phyloP scores from a whole-genome alignment of 2,888 invertebrate genomes.

The Pyrgus malvae region DNA sequence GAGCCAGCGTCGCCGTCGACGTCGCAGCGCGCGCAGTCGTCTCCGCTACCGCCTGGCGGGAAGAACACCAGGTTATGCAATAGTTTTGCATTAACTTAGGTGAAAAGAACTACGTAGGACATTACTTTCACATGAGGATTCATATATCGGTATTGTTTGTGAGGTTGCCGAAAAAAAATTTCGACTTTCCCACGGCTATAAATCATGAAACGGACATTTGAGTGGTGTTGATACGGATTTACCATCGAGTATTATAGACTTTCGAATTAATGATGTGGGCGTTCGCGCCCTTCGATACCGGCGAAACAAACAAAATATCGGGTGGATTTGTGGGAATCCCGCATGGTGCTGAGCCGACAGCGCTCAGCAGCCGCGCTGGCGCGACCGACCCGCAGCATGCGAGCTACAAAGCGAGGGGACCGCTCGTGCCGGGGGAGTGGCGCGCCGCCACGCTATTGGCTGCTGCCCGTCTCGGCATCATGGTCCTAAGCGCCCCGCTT shows the following conservation, averaged over 20 bases:
- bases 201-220: constrained; percentile 70
- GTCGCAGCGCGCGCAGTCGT: constrained; percentile 33
- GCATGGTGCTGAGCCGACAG: constrained; percentile 54
- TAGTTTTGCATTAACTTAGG: background rate
- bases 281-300: constrained; percentile 66
- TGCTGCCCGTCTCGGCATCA: constrained; percentile 35
- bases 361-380: constrained; percentile 37
- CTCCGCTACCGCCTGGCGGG: background rate
- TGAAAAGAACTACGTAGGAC: background rate
- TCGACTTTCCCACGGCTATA: constrained; percentile 72
- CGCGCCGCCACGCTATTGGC: constrained; percentile 53
- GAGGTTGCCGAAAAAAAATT: background rate
- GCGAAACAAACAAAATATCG: constrained; percentile 68
- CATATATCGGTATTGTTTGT: background rate
- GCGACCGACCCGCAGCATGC: constrained; percentile 42
- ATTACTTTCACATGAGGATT: background rate
- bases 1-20: constrained; percentile 43
- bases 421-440: constrained; percentile 48
- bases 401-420: constrained; percentile 37
- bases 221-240: constrained; percentile 75
- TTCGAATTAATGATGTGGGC: constrained; percentile 79
- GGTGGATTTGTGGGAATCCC: constrained; percentile 76
- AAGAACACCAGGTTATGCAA: background rate
- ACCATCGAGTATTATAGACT: constrained; percentile 72
- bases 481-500: constrained; percentile 58